phyloP scores from a whole-genome alignment of 37 sponge, comb jelly and placozoan genomes.

The Haliclona indistincta region DNA sequence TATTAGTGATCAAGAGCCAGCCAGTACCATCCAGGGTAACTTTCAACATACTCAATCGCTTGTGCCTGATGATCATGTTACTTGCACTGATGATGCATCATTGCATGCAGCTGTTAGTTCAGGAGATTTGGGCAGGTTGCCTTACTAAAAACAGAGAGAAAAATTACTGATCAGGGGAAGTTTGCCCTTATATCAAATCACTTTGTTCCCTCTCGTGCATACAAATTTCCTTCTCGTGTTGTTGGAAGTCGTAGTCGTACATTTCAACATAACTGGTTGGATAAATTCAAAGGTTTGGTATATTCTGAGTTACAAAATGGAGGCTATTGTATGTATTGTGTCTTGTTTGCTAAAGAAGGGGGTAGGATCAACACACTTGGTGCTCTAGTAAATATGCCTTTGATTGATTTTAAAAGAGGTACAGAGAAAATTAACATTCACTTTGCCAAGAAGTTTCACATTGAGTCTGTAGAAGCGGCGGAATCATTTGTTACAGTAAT shows the following conservation, averaged over 20 bases:
- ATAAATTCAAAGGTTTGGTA: constrained; percentile 21
- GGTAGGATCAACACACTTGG: constrained; percentile 27
- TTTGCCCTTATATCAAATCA: constrained; percentile 9
- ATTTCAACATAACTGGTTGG: constrained; percentile 45
- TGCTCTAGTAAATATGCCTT: constrained; percentile 37
- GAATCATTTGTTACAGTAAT: constrained; percentile 23
- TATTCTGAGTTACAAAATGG: constrained; percentile 47
- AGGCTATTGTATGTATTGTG: constrained; percentile 65
- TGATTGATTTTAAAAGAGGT: constrained; percentile 55
- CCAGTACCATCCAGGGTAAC: too few relatives aligned
- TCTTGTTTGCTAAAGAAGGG: constrained; percentile 33
- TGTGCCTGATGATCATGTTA: too few relatives aligned
- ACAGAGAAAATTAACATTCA: constrained; percentile 43
- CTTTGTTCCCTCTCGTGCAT: constrained; percentile 25
- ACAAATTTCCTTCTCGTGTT: constrained; percentile 35
- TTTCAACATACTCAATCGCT: too few relatives aligned
- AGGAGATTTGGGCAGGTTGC: constrained; percentile 61
- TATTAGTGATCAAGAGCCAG: too few relatives aligned
- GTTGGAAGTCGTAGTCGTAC: constrained; percentile 7
- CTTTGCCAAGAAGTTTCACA: constrained; percentile 54
- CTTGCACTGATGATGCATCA: constrained; percentile 3
- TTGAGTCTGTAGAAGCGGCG: constrained; percentile 31
- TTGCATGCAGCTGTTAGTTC: constrained; percentile 33
- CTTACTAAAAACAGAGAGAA: constrained; percentile 24
- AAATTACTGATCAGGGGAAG: constrained; percentile 50